phyloP scores from a whole-genome alignment of 2,888 invertebrate species.

The Netelia fuscicornis region DNA sequence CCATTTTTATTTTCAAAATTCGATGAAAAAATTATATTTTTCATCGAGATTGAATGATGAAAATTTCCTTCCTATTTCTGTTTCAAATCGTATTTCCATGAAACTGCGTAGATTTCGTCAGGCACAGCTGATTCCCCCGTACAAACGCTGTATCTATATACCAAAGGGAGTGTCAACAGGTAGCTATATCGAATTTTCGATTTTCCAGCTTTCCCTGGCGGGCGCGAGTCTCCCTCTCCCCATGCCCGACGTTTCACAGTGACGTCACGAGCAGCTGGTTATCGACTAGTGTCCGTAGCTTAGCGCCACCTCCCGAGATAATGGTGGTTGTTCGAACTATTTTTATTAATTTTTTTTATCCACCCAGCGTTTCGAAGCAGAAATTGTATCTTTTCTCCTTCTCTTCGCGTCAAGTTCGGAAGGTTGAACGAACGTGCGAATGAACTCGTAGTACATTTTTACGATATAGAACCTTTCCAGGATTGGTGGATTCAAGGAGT shows the following conservation, averaged over 20 bases:
- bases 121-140: slow-evolving; percentile 12
- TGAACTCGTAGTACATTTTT: not conserved
- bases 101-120: slow-evolving; percentile 54
- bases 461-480: not conserved
- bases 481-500: slow-evolving; percentile 74
- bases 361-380: not conserved
- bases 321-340: not conserved
- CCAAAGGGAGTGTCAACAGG: slow-evolving; percentile 48
- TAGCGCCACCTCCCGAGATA: not conserved
- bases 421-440: not conserved
- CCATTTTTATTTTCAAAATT: no score
- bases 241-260: not conserved
- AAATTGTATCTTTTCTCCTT: not conserved
- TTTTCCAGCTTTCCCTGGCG: slow-evolving; percentile 10
- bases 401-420: not conserved
- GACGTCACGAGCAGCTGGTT: slow-evolving; percentile 41
- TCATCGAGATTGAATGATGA: no score
- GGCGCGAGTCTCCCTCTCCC: not conserved
- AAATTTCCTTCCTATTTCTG: not conserved
- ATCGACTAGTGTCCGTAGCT: not conserved
- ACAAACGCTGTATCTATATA: not conserved
- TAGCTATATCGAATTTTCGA: slow-evolving; percentile 43
- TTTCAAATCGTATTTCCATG: not conserved
- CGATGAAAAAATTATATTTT: not conserved
- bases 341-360: not conserved